phyloP scores from a whole-genome alignment of 1,140 invertebrate genomes.

The Leptinotarsa lineolata region DNA sequence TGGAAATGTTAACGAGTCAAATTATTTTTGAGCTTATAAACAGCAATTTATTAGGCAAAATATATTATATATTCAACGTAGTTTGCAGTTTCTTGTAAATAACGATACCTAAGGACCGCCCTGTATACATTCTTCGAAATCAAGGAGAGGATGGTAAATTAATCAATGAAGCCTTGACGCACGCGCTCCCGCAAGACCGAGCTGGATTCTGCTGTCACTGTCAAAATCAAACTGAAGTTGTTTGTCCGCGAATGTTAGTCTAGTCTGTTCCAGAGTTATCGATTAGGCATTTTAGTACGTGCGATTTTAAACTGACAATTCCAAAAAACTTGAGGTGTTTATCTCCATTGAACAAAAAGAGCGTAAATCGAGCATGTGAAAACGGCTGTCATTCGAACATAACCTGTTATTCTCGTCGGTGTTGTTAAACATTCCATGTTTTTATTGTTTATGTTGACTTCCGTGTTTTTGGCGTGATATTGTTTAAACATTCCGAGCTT shows the following conservation, averaged over 20 bases:
- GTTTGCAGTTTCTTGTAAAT: too few relatives aligned
- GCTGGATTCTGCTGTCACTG: slow-evolving; percentile 25
- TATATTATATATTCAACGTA: too few relatives aligned
- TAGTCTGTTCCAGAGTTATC: slow-evolving; percentile 30
- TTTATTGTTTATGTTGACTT: slow-evolving; percentile 23
- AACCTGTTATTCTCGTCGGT: slow-evolving; percentile 23
- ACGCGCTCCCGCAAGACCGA: slow-evolving; percentile 16
- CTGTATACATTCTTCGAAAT: slow-evolving; percentile 13
- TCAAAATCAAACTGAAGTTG: slow-evolving; percentile 35
- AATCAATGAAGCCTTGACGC: slow-evolving; percentile 31
- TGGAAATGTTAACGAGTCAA: too few relatives aligned
- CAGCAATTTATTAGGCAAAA: too few relatives aligned
- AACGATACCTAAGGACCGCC: not conserved
- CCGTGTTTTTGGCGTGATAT: not conserved
- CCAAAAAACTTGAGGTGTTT: not conserved
- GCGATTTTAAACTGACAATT: slow-evolving; percentile 6
- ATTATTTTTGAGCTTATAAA: too few relatives aligned
- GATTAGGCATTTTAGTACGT: slow-evolving; percentile 33
- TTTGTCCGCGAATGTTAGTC: slow-evolving; percentile 30
- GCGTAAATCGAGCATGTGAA: not conserved
- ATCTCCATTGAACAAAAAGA: not conserved
- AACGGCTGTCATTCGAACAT: slow-evolving; percentile 16
- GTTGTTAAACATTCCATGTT: slow-evolving; percentile 18
- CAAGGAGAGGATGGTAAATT: not conserved
- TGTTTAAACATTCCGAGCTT: not conserved